A percentile compares a stretch with the other conserved stretches of the same genome.
phyloP scores from a whole-genome alignment of 2,888 invertebrate genomes.

The Imbricaverruca yamaguchii region DNA sequence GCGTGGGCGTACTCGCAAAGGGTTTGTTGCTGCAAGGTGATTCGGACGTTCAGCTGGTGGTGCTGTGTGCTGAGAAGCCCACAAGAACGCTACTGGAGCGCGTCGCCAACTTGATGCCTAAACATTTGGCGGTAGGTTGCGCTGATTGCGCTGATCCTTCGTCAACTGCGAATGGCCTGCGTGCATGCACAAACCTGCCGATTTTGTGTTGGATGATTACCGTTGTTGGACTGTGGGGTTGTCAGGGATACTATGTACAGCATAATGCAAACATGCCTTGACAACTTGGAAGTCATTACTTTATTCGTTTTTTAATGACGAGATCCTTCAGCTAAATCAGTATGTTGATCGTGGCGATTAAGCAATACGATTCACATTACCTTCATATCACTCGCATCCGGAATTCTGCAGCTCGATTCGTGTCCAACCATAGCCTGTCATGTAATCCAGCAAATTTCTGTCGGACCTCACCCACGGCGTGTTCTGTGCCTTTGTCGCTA shows the following conservation, averaged over 20 bases:
- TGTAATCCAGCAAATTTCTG: slow-evolving; percentile 73
- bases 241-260: slow-evolving; percentile 37
- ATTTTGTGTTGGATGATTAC: too few relatives aligned
- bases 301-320: too few relatives aligned
- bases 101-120: slow-evolving; percentile 74
- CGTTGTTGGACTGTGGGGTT: slow-evolving; percentile 45
- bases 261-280: too few relatives aligned
- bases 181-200: too few relatives aligned
- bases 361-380: too few relatives aligned
- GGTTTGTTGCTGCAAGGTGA: slow-evolving; percentile 85
- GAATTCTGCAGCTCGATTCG: too few relatives aligned
- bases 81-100: slow-evolving; percentile 75
- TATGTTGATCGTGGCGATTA: too few relatives aligned
- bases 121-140: slow-evolving; percentile 56
- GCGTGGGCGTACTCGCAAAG: slow-evolving; percentile 84
- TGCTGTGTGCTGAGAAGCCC: slow-evolving; percentile 90
- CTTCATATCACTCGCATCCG: too few relatives aligned
- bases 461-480: neutral
- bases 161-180: too few relatives aligned
- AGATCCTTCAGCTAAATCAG: too few relatives aligned
- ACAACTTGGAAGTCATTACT: too few relatives aligned
- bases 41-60: slow-evolving; percentile 80
- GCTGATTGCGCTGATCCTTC: neutral
- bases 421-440: slow-evolving; percentile 59
- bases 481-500: too few relatives aligned